These are phyloP conservation scores for Maconellicoccus hirsutus DNA, from an alignment of 1,140 invertebrate species.

Conservation along the genomic window DNA sequence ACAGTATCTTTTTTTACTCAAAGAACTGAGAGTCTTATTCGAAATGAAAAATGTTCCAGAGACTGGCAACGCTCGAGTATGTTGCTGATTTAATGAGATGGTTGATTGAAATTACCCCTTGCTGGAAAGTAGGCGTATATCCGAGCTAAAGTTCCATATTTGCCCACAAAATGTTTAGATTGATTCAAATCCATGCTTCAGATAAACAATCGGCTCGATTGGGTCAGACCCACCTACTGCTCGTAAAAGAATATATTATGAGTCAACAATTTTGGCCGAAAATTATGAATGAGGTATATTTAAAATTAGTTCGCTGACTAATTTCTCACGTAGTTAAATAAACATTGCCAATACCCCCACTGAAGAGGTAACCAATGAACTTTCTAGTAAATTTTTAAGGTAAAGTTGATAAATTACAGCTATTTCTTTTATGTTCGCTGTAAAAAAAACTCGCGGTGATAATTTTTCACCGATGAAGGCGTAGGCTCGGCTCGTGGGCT, in stretches of 20 bases:
- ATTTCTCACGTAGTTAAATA: not conserved
- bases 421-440: not conserved
- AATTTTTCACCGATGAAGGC: not conserved
- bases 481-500: not conserved
- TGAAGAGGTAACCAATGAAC: not conserved
- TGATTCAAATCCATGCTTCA: no score
- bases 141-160: no score
- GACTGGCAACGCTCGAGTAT: no score
- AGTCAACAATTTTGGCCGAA: not conserved
- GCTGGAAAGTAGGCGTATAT: no score
- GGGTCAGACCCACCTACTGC: no score
- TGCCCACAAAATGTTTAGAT: no score
- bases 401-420: not conserved
- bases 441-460: not conserved
- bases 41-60: no score
- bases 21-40: no score
- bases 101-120: no score
- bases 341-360: not conserved
- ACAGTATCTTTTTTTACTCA: no score
- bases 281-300: not conserved
- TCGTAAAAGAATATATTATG: not conserved
- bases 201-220: no score
- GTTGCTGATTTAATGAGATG: no score
- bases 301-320: not conserved
- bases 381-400: not conserved